These are phyloP conservation scores for Calephelis perditalis DNA, from an alignment of 2,888 invertebrate species.

Conservation along the genomic window DNA sequence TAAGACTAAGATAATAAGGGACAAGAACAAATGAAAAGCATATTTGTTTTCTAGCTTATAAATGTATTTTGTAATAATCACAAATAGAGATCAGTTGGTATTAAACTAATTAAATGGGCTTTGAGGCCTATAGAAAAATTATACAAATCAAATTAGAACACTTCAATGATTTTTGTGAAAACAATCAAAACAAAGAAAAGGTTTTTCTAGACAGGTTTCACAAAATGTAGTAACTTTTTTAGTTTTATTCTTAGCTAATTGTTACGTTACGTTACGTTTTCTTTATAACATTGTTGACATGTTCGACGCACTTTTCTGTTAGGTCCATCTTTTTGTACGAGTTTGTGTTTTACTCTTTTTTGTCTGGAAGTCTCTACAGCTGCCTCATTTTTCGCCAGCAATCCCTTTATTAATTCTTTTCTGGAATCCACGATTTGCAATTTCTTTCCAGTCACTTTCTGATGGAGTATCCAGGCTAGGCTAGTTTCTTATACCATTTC, in stretches of 20 bases:
- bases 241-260: constrained; percentile 24
- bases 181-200: constrained; percentile 23
- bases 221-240: constrained; percentile 29
- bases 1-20: too few species aligned
- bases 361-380: not conserved
- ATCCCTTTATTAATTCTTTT: constrained; percentile 15
- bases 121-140: too few species aligned
- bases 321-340: not conserved
- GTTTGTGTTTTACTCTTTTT: not conserved
- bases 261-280: constrained; percentile 17
- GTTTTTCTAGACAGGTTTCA: constrained; percentile 27
- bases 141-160: not conserved
- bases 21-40: too few species aligned
- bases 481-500: constrained; percentile 37
- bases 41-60: too few species aligned
- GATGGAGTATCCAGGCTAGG: constrained; percentile 25
- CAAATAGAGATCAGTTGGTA: too few species aligned
- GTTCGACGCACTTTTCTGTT: not conserved
- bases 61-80: too few species aligned
- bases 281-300: constrained; percentile 24
- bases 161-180: constrained; percentile 18
- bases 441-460: constrained; percentile 17
- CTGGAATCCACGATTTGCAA: constrained; percentile 17
- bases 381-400: not conserved
- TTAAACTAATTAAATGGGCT: too few species aligned